A percentile compares a stretch with the other conserved stretches of the same genome.
Evolutionary conservation across 2,113 vertebrate genomes (phyloP).

Genomic region (Ornithorhynchus anatinus): DNA sequence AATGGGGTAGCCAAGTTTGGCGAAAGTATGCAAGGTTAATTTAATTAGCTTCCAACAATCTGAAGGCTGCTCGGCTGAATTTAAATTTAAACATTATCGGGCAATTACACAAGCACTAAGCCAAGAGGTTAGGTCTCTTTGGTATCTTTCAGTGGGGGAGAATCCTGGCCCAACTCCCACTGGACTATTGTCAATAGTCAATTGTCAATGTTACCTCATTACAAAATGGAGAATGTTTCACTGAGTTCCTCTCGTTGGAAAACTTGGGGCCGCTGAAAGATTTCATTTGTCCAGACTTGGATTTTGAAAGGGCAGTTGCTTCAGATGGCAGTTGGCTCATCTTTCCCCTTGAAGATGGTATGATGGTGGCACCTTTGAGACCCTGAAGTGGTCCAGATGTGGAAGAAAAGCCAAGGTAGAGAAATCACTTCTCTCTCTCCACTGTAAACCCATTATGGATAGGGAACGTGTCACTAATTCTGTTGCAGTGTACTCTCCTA

Average conservation of each 20-base stretch:
- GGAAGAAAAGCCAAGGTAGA: no score
- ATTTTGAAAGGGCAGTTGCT: slow-evolving; percentile 5
- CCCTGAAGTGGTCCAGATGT: no score
- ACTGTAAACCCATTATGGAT: no score
- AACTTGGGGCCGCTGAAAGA: neutral
- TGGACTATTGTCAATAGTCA: neutral
- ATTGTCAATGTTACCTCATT: no score
- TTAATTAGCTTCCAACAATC: slow-evolving; percentile 32
- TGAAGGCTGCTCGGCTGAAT: neutral
- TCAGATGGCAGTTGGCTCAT: no score
- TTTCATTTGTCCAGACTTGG: neutral
- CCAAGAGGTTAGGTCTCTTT: slow-evolving; percentile 2
- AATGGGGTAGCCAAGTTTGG: neutral
- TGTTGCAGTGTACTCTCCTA: no score
- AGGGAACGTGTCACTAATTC: no score
- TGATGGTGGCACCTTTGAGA: no score
- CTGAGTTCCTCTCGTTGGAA: neutral
- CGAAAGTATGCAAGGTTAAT: slow-evolving; percentile 15
- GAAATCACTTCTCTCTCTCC: no score
- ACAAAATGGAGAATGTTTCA: neutral
- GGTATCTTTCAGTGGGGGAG: slow-evolving; percentile 19
- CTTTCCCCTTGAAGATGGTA: no score
- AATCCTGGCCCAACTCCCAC: slow-evolving; percentile 14
- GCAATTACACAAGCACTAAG: slow-evolving; percentile 18
- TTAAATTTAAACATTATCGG: slow-evolving; percentile 27